Conservation (phyloP, 1,140 invertebrate genomes). For the Melitaea cinxia region DNA sequence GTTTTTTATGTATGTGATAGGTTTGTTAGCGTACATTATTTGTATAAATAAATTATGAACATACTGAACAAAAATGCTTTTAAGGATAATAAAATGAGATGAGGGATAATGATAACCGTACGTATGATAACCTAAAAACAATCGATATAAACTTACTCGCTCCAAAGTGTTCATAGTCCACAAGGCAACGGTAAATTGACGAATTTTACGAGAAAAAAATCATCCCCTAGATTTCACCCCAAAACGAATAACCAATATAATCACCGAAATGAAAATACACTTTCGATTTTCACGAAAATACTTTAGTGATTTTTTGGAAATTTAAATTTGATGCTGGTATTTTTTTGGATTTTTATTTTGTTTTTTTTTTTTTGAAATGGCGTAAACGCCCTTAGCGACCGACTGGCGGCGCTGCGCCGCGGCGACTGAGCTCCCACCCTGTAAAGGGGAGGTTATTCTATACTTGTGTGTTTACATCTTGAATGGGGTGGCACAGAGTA, state of each 20-base stretch:
- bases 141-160: conserved; percentile 27
- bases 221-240: background rate
- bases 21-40: no score
- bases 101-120: background rate
- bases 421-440: conserved; percentile 55
- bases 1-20: no score
- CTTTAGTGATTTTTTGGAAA: background rate
- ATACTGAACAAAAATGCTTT: no score
- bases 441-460: conserved; percentile 47
- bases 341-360: conserved; percentile 8
- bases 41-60: no score
- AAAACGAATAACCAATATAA: background rate
- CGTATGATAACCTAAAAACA: conserved; percentile 7
- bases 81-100: background rate
- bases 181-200: conserved; percentile 22
- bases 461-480: conserved; percentile 75
- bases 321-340: background rate
- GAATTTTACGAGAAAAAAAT: conserved; percentile 21
- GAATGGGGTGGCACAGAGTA: conserved; percentile 66
- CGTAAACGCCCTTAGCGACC: conserved; percentile 40
- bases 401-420: conserved; percentile 57
- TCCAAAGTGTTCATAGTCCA: conserved; percentile 21
- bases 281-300: background rate
- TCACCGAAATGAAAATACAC: no score
- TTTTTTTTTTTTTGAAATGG: conserved; percentile 21